These are phyloP conservation scores for Lasioglossum figueresi DNA, from an alignment of 2,888 invertebrate genomes.

Conservation along the genomic window DNA sequence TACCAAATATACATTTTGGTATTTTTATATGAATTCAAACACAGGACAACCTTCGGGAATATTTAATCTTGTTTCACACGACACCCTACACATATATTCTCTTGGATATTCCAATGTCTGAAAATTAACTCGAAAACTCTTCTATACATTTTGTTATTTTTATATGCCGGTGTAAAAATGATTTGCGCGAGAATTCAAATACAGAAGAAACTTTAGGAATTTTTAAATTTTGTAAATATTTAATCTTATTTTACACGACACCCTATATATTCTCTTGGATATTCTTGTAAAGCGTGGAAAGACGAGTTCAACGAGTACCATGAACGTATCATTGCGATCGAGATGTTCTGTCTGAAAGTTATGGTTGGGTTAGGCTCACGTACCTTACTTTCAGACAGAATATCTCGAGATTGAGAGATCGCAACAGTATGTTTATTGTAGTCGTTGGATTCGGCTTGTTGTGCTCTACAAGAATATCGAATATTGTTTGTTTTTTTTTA, in stretches of 20 bases:
- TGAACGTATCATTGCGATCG: neutral
- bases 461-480: neutral
- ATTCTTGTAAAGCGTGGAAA: neutral
- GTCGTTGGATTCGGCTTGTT: neutral
- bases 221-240: neutral
- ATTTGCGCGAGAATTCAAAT: neutral
- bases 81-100: neutral
- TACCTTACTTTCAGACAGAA: neutral
- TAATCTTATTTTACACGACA: neutral
- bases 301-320: neutral
- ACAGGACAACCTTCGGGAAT: neutral
- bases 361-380: neutral
- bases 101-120: neutral
- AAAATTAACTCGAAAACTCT: too few species aligned
- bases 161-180: neutral
- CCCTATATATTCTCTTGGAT: neutral
- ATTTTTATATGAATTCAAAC: neutral
- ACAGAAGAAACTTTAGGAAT: neutral
- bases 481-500: neutral
- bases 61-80: neutral
- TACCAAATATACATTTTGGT: too few species aligned
- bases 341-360: neutral
- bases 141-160: neutral
- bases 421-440: neutral
- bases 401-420: neutral